These are phyloP conservation scores for Shargacucullia verbasci DNA, from an alignment of 2,888 invertebrate species.

Conservation along the genomic window DNA sequence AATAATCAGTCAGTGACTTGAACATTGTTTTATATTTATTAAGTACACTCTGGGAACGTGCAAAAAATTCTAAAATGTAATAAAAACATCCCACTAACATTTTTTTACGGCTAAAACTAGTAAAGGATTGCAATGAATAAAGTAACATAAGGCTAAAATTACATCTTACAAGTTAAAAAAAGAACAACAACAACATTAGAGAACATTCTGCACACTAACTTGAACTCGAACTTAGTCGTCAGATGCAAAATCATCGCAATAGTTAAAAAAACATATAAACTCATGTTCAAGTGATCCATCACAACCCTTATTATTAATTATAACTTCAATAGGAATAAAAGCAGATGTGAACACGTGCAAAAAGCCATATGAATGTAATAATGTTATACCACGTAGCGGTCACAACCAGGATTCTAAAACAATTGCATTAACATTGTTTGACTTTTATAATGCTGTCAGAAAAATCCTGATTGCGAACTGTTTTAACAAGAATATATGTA, in stretches of 20 bases:
- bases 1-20: conserved; percentile 7
- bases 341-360: conserved; percentile 30
- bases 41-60: conserved; percentile 10
- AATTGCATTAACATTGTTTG: too few relatives aligned
- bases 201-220: too few relatives aligned
- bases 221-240: background rate
- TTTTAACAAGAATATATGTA: background rate
- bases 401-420: conserved; percentile 4
- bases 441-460: too few relatives aligned
- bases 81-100: conserved; percentile 25
- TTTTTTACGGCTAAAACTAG: background rate
- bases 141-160: too few relatives aligned
- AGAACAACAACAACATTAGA: too few relatives aligned
- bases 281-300: conserved; percentile 1
- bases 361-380: background rate
- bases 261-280: too few relatives aligned
- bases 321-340: conserved; percentile 23
- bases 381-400: background rate
- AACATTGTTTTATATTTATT: background rate
- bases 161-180: too few relatives aligned
- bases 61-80: conserved; percentile 6
- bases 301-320: conserved; percentile 8
- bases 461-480: conserved; percentile 8
- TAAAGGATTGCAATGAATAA: background rate
- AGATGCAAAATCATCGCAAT: background rate